Base-by-base conservation (phyloP, 2,797 vertebrate species). In the Lutjanus campechanus region DNA sequence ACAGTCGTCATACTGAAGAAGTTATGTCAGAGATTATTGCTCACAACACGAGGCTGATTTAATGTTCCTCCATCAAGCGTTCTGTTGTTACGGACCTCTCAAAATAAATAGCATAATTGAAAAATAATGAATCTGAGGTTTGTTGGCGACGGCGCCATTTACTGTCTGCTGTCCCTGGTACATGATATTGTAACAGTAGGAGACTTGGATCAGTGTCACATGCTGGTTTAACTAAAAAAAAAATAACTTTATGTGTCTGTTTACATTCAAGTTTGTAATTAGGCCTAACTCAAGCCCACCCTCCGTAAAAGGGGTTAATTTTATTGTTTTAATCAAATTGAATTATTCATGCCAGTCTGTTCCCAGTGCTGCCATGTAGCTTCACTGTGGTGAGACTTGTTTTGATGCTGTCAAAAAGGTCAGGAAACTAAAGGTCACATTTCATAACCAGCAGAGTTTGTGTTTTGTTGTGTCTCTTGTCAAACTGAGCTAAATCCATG, bases 101-200 rank as follows among this genome's bases (percentile, higher is more conserved):
- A 25, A 51, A 73, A 44, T 67, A 36, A 53, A 59, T 1, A 10
- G 13, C 12, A 22, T 63, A 1, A 85, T 11, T 77, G 70, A 36
- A 51, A 67, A 77, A 49, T 63, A 74, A 53, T 71, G 40, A 81
- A 11, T 10, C 13, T 25, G 73, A 12, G 65, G 59, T 71, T 59
- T 64, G n/a, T 19, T 77, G 55, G 49, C 2, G 9, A 51, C 59
- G 22, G 53, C 4, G 53, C 49, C 10, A 43, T 22, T 12, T 17
- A 1, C 19, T 36, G 5, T 36, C 25, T 71, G 69, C 36, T 40
- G 17, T 17, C 50, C 5, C 10, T 63, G 29, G 72, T 6, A 53
- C 10, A 50, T 61, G 7, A 44, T n/a, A 46, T n/a, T 29, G 1
- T 53, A 54, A 66, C 66, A 78, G 60, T 12, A 36, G 64, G 69